Percentiles rank a stretch among this genome's conserved stretches.
Conservation (phyloP, 2,797 vertebrate genomes). For the Halcyon leucocephala region DNA sequence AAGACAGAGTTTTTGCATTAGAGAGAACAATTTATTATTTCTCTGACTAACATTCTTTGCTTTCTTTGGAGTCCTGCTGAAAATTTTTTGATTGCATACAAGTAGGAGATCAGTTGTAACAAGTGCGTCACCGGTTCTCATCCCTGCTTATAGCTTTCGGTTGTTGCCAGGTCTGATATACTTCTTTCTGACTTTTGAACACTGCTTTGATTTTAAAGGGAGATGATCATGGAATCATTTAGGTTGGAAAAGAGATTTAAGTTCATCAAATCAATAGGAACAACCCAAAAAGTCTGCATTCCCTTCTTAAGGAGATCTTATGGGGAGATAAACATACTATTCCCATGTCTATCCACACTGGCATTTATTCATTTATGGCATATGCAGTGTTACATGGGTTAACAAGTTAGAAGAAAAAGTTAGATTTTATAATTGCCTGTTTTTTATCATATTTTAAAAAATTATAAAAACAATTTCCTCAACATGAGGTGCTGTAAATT, state of each 20-base stretch:
- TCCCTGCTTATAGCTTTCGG: background rate
- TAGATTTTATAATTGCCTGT: slow-evolving; percentile 16
- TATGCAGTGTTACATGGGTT: background rate
- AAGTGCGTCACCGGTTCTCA: background rate
- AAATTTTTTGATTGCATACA: slow-evolving; percentile 9
- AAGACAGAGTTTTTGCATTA: slow-evolving; percentile 19
- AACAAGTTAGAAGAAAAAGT: background rate
- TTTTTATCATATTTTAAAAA: background rate
- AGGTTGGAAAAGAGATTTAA: background rate
- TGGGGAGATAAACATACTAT: background rate
- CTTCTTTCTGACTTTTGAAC: background rate
- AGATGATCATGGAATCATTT: background rate
- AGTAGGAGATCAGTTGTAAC: slow-evolving; percentile 21
- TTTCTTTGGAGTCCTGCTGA: slow-evolving; percentile 31
- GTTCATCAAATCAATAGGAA: background rate
- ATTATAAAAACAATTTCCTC: slow-evolving; percentile 2
- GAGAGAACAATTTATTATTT: slow-evolving; percentile 54
- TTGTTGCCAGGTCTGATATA: background rate
- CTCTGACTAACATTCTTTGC: slow-evolving; percentile 22
- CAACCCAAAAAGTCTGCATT: background rate
- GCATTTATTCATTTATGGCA: background rate
- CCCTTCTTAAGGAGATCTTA: background rate
- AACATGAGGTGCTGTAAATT: background rate
- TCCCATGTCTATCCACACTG: background rate
- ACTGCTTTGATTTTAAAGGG: slow-evolving; percentile 1